These are phyloP conservation scores for Eupithecia exiguata DNA, from an alignment of 2,888 invertebrate species.

Conservation along the genomic window DNA sequence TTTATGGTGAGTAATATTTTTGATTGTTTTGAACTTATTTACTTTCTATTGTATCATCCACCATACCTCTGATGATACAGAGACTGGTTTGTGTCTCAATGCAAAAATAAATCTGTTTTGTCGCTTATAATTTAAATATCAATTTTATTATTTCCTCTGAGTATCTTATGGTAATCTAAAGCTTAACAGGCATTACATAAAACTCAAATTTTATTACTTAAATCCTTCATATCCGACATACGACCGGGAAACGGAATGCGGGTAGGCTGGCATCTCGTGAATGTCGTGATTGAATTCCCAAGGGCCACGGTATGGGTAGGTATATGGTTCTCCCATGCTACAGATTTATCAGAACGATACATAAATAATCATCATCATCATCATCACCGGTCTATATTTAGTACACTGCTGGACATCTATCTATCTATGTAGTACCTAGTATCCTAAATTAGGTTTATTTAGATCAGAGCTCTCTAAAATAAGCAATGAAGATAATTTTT, in stretches of 20 bases:
- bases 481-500: too few relatives aligned
- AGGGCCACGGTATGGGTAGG: not conserved
- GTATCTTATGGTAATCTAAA: not conserved
- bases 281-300: constrained; percentile 4
- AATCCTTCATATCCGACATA: not conserved
- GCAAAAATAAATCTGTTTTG: not conserved
- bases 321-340: not conserved
- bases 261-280: not conserved
- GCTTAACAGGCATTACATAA: not conserved
- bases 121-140: too few relatives aligned
- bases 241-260: not conserved
- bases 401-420: too few relatives aligned
- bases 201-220: not conserved
- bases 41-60: not conserved
- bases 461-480: too few relatives aligned
- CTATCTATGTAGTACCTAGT: too few relatives aligned
- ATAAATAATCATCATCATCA: not conserved
- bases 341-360: not conserved
- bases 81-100: not conserved
- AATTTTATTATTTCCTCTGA: not conserved
- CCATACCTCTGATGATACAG: not conserved
- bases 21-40: not conserved
- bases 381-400: too few relatives aligned
- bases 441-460: too few relatives aligned
- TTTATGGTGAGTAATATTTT: not conserved